These are phyloP conservation scores for Hypomesus transpacificus DNA, from an alignment of 2,113 vertebrate genomes.

Conservation along the genomic window DNA sequence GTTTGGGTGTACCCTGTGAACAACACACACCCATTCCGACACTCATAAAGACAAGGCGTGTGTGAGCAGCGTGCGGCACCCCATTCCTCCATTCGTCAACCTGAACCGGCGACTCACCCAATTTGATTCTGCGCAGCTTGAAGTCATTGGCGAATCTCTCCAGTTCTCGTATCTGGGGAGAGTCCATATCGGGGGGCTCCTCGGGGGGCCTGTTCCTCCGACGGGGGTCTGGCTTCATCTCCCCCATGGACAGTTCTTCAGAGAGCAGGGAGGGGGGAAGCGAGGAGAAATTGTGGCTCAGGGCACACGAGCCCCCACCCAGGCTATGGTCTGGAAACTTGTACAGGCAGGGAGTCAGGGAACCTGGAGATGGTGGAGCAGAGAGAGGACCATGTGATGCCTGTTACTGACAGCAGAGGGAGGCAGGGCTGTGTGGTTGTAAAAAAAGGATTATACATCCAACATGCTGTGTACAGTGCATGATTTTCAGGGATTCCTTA, in stretches of 20 bases:
- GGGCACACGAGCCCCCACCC: conserved; percentile 75
- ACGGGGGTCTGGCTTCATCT: conserved; percentile 85
- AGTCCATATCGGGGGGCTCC: conserved; percentile 82
- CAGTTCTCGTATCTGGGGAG: conserved; percentile 85
- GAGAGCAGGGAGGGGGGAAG: conserved; percentile 77
- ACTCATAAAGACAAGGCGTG: background rate
- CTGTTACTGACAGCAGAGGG: background rate
- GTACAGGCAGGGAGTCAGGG: conserved; percentile 90
- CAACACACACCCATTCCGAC: background rate
- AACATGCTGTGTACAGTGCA: background rate
- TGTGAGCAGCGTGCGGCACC: background rate
- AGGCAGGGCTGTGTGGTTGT: background rate
- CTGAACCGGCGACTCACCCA: conserved; percentile 65
- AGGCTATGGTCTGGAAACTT: conserved; percentile 91
- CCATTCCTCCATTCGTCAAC: background rate
- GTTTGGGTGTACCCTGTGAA: conserved; percentile 85
- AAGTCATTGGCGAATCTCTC: conserved; percentile 89
- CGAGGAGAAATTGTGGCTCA: conserved; percentile 83
- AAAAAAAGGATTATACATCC: background rate
- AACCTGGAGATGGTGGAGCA: conserved; percentile 65
- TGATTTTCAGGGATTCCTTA: background rate
- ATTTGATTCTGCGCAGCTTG: conserved; percentile 85
- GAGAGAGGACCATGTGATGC: background rate
- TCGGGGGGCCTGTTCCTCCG: conserved; percentile 76
- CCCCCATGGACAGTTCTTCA: conserved; percentile 62